Evolutionary conservation across 2,888 invertebrate species (phyloP).

Genomic region (Sipunculus nudus): DNA sequence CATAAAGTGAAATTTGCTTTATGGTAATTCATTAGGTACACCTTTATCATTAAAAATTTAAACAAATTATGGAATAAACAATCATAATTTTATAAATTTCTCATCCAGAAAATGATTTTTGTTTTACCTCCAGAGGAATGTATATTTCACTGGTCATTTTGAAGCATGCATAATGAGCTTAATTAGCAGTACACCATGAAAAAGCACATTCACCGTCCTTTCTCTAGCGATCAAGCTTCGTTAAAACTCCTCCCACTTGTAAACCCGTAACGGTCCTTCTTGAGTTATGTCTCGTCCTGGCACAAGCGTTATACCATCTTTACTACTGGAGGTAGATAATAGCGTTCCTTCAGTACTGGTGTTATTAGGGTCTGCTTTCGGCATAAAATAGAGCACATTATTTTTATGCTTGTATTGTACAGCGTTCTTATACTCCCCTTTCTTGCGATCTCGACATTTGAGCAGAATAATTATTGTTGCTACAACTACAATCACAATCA

Average conservation of each 20-base stretch:
- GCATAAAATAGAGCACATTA: constrained; percentile 27
- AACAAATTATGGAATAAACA: too few relatives aligned
- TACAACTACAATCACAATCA: constrained; percentile 4
- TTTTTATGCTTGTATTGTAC: constrained; percentile 21
- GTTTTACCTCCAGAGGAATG: too few relatives aligned
- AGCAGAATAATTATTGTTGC: constrained; percentile 1
- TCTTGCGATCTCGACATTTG: constrained; percentile 11
- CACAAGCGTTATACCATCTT: constrained; percentile 34
- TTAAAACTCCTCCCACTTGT: constrained; percentile 46
- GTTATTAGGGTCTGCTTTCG: constrained; percentile 3
- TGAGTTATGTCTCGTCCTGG: constrained; percentile 43
- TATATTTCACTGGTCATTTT: too few relatives aligned
- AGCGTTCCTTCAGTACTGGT: not conserved
- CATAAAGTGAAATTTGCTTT: too few relatives aligned
- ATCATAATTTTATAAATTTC: too few relatives aligned
- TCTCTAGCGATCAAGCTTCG: too few relatives aligned
- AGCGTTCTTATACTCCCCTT: constrained; percentile 18
- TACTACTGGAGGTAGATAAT: constrained; percentile 6
- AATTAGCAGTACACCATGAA: too few relatives aligned
- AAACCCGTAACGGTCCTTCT: constrained; percentile 42
- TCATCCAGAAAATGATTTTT: too few relatives aligned
- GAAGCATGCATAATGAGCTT: too few relatives aligned
- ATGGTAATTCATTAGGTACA: too few relatives aligned
- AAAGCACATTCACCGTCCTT: too few relatives aligned
- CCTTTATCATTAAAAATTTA: too few relatives aligned